Evolutionary conservation across 37 sponge, comb jelly and placozoan species (phyloP), one percentile per base, ranked within the genome.

Genomic region (Aphrocallistes beatrix): DNA sequence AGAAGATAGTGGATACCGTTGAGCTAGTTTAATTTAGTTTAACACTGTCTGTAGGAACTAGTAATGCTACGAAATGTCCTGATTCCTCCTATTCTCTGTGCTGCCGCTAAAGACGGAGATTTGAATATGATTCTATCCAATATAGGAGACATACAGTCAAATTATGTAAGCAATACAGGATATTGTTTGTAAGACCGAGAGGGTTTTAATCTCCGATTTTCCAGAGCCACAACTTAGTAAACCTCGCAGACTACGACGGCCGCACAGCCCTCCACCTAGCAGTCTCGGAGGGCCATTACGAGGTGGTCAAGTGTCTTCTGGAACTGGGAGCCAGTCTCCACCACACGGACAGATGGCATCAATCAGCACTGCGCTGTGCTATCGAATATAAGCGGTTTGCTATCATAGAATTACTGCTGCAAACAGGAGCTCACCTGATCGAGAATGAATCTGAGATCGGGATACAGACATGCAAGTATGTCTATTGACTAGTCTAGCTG

Each of bases 241-340:
- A 86, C 51, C 37, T 81, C 19, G 87, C 91, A 1, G 93, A 96
- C 81, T 96, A 96, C 47, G 91, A 91, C 39, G 83, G 89, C 19
- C 87, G 92, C 23, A 96, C 92, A 23, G 93, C 97, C 28, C 94
- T 96, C 0, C 97, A 96, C 50, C 25, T 93, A 25, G 97, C 97
- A 21, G 88, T 86, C 39, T 81, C 88, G 38, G 90, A 92, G 69
- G 96, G 96, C 0, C 89, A 90, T 51, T 38, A 84, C 37, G 89
- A 90, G 30, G 86, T 88, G 36, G 97, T 93, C 1, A 50, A 87
- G 38, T 88, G 85, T 39, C 87, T 96, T 50, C 88, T 96, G 39
- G 38, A 88, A 16, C 32, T 90, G 50, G 97, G 97, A 16, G 97
- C 94, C 0, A 89, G 87, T 48, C 92, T 96, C 16, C 94, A 93